phyloP scores from a whole-genome alignment of 2,113 vertebrate genomes.

The Mesoclemmys tuberculata region DNA sequence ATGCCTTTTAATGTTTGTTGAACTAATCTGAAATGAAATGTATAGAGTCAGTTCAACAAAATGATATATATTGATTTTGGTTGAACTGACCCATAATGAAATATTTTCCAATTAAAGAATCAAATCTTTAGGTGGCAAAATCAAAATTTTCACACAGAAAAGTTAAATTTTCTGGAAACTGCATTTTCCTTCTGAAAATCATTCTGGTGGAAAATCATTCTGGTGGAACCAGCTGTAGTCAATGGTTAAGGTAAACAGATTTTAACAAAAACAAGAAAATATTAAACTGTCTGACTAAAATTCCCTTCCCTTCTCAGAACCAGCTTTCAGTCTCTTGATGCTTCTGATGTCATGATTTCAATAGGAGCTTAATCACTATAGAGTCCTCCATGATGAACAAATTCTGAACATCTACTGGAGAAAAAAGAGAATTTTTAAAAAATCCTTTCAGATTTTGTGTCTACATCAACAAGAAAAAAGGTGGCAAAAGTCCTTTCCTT shows the following conservation, averaged over 20 bases:
- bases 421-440: not conserved
- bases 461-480: not conserved
- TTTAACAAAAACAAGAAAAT: not conserved
- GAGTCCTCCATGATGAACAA: not conserved
- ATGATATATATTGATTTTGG: not conserved
- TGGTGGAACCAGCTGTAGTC: not conserved
- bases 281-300: not conserved
- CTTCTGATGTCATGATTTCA: not conserved
- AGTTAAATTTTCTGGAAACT: not conserved
- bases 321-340: not conserved
- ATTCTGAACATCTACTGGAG: not conserved
- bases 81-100: not conserved
- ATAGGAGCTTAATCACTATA: not conserved
- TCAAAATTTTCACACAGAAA: not conserved
- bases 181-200: not conserved
- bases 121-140: not conserved
- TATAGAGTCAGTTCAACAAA: not conserved
- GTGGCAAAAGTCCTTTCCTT: not conserved
- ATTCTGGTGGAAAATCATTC: not conserved
- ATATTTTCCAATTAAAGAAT: not conserved
- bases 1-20: not conserved
- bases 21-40: not conserved
- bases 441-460: not conserved
- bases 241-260: not conserved
- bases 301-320: not conserved